Evolutionary conservation across 2,797 vertebrate species (phyloP), one percentile per base, ranked within the genome.

Genomic region (Oreortyx pictus): DNA sequence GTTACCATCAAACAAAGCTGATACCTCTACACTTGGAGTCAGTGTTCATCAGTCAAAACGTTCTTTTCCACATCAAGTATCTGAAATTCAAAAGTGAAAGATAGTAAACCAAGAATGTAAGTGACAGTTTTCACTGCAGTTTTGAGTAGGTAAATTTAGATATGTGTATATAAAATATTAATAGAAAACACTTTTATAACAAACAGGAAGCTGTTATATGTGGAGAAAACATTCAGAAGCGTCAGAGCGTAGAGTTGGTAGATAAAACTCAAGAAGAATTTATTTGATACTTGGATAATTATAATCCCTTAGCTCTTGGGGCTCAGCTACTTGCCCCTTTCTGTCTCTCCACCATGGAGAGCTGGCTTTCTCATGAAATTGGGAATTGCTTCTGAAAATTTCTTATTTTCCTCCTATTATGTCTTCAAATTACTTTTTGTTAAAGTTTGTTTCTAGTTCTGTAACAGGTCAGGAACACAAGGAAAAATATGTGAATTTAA

Each of bases 1-100:
- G n/a, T 11, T 68, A 75, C 17, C 23, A 44, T 46, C 64, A 46
- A 72, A 56, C 25, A 72, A 57, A 78, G 54, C 6, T 44, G 11
- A 49, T 14, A 54, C 41, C 39, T 57, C 43, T 73, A 2, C 12
- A 7, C 4, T 49, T 77, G 19, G 0, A 9, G 17, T 46, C 7
- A 37, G 11, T 22, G 23, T 73, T 76, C 20, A 33, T 68, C 2
- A 3, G 16, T 67, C 80, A 19, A 8, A 19, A 23, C 64, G 89
- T 77, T 82, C 67, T 9, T 46, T 76, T 72, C 50, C 16, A 61
- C 60, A 29, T 86, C 70, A 23, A 66, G 5, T 56, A 11, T 61
- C 61, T 73, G 46, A 82, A 54, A 60, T 68, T 66, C 50, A 65
- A 25, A 52, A 14, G 24, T 59, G 23, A 70, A 88, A 64, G 15